Evolutionary conservation across 2,113 vertebrate species (phyloP).

Genomic region (Tenebrosternarchus preto): DNA sequence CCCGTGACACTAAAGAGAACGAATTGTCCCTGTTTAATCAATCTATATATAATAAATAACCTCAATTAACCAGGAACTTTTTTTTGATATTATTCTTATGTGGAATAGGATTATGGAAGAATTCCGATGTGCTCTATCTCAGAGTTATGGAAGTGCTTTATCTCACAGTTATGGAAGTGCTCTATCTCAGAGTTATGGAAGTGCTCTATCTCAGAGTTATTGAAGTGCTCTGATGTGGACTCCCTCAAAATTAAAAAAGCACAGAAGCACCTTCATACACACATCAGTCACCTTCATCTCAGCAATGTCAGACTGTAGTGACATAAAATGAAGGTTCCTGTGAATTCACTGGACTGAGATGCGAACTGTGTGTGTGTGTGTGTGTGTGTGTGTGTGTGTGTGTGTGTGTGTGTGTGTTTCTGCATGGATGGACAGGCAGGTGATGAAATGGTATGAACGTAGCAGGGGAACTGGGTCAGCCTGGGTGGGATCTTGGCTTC

Average conservation of each 20-base stretch:
- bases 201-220: no score
- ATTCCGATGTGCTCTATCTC: no score
- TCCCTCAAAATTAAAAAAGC: neutral
- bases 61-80: no score
- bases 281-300: neutral
- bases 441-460: slow-evolving; percentile 61
- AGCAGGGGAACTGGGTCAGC: slow-evolving; percentile 69
- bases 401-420: slow-evolving; percentile 14
- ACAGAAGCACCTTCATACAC: neutral
- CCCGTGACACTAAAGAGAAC: no score
- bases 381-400: neutral
- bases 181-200: no score
- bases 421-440: slow-evolving; percentile 46
- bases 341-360: neutral
- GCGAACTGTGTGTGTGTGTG: slow-evolving; percentile 19
- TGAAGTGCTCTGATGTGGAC: no score
- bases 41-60: no score
- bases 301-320: neutral
- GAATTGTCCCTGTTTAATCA: no score
- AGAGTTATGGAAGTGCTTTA: no score
- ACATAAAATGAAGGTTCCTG: neutral
- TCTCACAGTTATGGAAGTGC: no score
- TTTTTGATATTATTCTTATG: no score
- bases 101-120: no score
- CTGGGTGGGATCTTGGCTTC: slow-evolving; percentile 39